phyloP scores from a whole-genome alignment of 2,797 vertebrate genomes.

The Morelia viridis region DNA sequence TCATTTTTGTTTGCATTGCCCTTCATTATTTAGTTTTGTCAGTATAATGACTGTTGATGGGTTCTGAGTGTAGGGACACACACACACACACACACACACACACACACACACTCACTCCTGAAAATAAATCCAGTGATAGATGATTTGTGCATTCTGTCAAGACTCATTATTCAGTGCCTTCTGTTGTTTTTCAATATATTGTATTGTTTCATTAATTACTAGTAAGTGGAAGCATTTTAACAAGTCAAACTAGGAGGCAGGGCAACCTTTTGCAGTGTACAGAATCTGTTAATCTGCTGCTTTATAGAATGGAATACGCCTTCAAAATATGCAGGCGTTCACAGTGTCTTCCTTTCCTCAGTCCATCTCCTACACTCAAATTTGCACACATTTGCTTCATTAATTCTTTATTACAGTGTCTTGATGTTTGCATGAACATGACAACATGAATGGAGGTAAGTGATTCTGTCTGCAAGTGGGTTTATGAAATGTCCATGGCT shows the following conservation, averaged over 20 bases:
- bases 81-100: background rate
- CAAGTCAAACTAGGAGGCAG: background rate
- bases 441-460: background rate
- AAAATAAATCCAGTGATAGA: conserved; percentile 43
- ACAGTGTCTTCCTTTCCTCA: background rate
- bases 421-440: background rate
- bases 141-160: conserved; percentile 19
- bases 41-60: conserved; percentile 28
- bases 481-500: background rate
- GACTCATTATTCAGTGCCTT: conserved; percentile 45
- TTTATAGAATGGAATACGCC: background rate
- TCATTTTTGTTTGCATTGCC: conserved; percentile 48
- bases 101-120: background rate
- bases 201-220: background rate
- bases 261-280: background rate
- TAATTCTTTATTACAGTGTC: background rate
- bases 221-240: conserved; percentile 5
- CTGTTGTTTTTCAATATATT: background rate
- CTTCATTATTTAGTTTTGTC: conserved; percentile 58
- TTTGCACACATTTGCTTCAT: background rate
- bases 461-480: background rate
- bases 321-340: background rate
- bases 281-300: background rate
- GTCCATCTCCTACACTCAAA: background rate
- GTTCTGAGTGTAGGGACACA: conserved; percentile 47